These are phyloP conservation scores for Acridotheres tristis DNA, from an alignment of 2,797 vertebrate genomes.

Conservation along the genomic window DNA sequence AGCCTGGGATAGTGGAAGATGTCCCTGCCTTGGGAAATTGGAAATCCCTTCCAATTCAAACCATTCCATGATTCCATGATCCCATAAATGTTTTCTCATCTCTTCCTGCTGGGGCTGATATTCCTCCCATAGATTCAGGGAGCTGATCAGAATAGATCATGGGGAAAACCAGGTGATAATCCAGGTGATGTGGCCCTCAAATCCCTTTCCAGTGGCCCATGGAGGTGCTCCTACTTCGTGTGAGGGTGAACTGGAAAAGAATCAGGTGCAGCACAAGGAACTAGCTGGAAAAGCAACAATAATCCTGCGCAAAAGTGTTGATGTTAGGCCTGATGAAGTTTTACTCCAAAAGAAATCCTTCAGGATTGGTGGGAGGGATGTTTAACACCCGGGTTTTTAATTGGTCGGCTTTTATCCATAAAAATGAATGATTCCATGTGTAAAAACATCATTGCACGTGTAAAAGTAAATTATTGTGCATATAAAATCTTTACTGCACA, in stretches of 20 bases:
- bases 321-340: background rate
- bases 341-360: background rate
- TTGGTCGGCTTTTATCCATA: constrained; percentile 39
- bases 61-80: background rate
- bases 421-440: constrained; percentile 45
- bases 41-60: background rate
- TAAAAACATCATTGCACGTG: constrained; percentile 57
- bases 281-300: background rate
- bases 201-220: background rate
- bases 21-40: background rate
- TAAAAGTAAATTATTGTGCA: constrained; percentile 69
- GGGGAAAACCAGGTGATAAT: background rate
- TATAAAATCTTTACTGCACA: constrained; percentile 72
- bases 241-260: background rate
- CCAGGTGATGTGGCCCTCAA: background rate
- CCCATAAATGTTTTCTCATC: background rate
- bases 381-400: background rate
- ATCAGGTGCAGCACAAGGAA: background rate
- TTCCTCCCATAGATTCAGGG: background rate
- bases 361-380: background rate
- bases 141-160: background rate
- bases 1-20: background rate
- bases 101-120: background rate
- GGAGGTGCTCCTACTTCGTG: background rate
- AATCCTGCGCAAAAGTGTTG: background rate